These are phyloP conservation scores for Eriosoma lanigerum DNA, from an alignment of 1,140 invertebrate species.

Conservation along the genomic window DNA sequence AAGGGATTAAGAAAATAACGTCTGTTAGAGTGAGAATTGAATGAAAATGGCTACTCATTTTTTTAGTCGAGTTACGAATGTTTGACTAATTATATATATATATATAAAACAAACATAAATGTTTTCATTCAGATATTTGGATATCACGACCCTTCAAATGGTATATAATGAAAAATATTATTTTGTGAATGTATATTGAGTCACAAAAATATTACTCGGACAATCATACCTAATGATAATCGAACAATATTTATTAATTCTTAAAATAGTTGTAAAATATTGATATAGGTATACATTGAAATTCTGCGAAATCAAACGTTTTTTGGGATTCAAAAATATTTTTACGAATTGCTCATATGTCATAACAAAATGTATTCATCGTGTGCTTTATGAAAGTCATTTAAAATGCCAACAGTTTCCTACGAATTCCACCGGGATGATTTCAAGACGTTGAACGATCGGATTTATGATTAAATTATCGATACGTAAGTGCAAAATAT, in stretches of 20 bases:
- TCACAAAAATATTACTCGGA: conserved; percentile 11
- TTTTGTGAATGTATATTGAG: neutral
- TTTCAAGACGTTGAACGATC: neutral
- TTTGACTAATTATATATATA: neutral
- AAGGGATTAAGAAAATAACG: conserved; percentile 5
- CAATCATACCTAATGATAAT: neutral
- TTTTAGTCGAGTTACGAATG: neutral
- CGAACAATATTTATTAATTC: neutral
- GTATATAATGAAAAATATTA: neutral
- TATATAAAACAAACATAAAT: neutral
- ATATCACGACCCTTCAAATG: neutral
- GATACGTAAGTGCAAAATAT: neutral
- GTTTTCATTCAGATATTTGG: neutral
- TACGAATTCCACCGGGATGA: neutral
- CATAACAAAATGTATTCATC: neutral
- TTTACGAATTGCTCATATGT: too few relatives aligned
- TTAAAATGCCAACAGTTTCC: neutral
- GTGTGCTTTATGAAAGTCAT: neutral
- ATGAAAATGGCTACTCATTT: neutral
- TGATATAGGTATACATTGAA: too few relatives aligned
- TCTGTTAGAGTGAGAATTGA: neutral
- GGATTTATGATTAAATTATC: neutral
- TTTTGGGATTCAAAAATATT: neutral
- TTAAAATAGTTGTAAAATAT: too few relatives aligned
- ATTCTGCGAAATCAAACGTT: neutral